phyloP scores from a whole-genome alignment of 2,797 vertebrate genomes.

The Chloroceryle amazona region DNA sequence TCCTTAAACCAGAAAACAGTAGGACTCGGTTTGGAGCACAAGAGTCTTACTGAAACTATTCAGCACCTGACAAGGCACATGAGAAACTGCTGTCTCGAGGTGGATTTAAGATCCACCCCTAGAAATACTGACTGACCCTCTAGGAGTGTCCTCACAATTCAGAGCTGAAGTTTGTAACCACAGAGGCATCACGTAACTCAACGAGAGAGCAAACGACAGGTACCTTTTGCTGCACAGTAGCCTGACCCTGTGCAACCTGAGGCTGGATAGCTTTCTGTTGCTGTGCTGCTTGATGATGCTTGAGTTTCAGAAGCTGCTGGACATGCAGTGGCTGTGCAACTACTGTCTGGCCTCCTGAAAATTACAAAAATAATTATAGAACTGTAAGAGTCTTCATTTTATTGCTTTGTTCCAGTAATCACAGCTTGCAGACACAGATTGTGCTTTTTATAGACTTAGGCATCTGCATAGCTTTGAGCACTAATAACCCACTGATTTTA shows the following conservation, averaged over 20 bases:
- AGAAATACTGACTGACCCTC: not conserved
- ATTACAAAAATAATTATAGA: not conserved
- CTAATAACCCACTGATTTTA: not conserved
- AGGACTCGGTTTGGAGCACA: not conserved
- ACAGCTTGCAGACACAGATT: not conserved
- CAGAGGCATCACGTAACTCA: not conserved
- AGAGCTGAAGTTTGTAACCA: not conserved
- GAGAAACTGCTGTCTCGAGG: not conserved
- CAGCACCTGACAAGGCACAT: not conserved
- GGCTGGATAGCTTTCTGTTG: constrained; percentile 90
- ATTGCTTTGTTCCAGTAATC: not conserved
- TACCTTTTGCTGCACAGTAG: constrained; percentile 92
- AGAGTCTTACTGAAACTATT: accelerated
- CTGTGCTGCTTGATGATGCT: constrained; percentile 86
- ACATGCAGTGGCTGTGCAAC: constrained; percentile 88
- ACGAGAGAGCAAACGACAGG: not conserved
- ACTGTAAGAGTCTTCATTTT: not conserved
- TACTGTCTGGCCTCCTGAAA: constrained; percentile 86
- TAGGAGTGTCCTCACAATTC: not conserved
- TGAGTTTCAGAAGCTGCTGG: constrained; percentile 84
- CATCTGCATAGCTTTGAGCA: constrained; percentile 3
- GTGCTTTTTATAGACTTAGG: not conserved
- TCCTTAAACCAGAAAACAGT: not conserved
- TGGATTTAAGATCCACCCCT: not conserved
- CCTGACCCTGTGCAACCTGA: constrained; percentile 84